Base-by-base conservation (phyloP, 2,888 invertebrate genomes). In the Furcula furcula region DNA sequence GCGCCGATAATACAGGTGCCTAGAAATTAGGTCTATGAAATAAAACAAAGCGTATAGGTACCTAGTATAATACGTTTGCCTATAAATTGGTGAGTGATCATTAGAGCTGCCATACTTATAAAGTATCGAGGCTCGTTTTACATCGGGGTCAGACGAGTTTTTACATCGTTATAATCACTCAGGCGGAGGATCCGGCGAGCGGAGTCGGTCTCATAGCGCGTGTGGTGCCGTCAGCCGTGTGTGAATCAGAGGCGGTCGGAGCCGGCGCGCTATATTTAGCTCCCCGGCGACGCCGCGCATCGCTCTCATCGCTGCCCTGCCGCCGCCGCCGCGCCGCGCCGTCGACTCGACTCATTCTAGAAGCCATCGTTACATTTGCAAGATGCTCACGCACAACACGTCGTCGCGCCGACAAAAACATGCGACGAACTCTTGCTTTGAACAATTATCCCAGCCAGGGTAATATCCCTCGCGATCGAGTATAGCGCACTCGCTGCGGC, bases 261-360 rank as follows among this genome's bases (percentile, higher is more conserved):
- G 58, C 40, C 56, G 46, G 35, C 33, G 54, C 55, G 36, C 48
- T 64, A 64, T 60, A 64, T 64, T 62, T 64, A 64, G 65, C 47
- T 23, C 26, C 27, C 32, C 43, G 55, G 36, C 31, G 41, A 41
- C 49, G 34, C 29, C 37, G 29, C 26, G n/a, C n/a, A n/a, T n/a
- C 41, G 36, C 34, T n/a, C n/a, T n/a, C 33, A 26, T 18, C 30
- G 18, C 38, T 47, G 46, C 31, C 40, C 46, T 49, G 34, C 21
- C 47, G 16, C 19, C 31, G 37, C 49, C 43, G 29, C 13, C 25
- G 31, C 23, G 20, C 14, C 19, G 7, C 22, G 19, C 30, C 21
- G n/a, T 12, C 30, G 28, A 14, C 14, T 18, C 32, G 7, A n/a
- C n/a, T n/a, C n/a, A n/a, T n/a, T n/a, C n/a, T 23, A 23, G 23